Conservation (phyloP, 2,888 invertebrate species). For the Meta bourneti region DNA sequence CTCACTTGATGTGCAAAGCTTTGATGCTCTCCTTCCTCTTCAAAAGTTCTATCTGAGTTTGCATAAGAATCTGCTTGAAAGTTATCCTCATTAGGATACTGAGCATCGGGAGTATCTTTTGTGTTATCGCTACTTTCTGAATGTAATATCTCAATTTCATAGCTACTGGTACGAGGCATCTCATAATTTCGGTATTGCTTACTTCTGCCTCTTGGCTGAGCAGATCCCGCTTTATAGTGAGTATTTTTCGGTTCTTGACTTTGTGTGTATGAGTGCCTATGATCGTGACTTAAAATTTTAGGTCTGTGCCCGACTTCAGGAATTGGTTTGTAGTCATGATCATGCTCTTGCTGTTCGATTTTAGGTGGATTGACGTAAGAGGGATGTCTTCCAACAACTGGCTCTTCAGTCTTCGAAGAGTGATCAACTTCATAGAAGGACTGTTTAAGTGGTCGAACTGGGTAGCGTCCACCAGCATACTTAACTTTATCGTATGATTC, state of each 20-base stretch:
- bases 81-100: neutral
- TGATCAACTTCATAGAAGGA: slow-evolving; percentile 6
- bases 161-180: slow-evolving; percentile 45
- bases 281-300: neutral
- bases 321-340: slow-evolving; percentile 21
- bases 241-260: neutral
- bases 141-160: slow-evolving; percentile 59
- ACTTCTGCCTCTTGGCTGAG: slow-evolving; percentile 35
- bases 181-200: slow-evolving; percentile 52
- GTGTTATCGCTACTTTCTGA: slow-evolving; percentile 32
- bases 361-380: slow-evolving; percentile 13
- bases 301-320: neutral
- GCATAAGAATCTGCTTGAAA: neutral
- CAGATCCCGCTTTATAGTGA: neutral
- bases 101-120: neutral
- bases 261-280: neutral
- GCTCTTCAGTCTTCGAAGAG: slow-evolving; percentile 9
- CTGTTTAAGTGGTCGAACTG: slow-evolving; percentile 34
- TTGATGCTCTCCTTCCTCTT: neutral
- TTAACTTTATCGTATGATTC: slow-evolving; percentile 23
- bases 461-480: slow-evolving; percentile 52
- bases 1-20: neutral
- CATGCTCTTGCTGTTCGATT: slow-evolving; percentile 43
- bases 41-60: neutral
- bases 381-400: neutral